Evolutionary conservation across 2,113 vertebrate species (phyloP), one percentile per base, ranked within the genome.

Genomic region (Nymphicus hollandicus): DNA sequence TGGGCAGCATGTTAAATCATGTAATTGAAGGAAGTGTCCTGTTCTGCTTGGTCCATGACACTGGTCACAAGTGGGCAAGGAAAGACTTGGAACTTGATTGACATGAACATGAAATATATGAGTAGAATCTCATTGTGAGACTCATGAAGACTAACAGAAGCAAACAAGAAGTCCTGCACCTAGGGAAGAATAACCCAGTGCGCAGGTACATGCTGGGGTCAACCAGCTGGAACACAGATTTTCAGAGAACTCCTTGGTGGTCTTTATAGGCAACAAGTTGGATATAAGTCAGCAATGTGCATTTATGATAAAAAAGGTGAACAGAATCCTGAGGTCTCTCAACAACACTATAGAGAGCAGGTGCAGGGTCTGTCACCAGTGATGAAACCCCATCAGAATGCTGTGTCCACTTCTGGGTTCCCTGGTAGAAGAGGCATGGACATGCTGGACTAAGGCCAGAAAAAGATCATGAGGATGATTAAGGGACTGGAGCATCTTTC

Each of bases 281-380:
- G 65, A 70, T 7, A 8, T 7, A 4, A 64, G 11, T 29, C 28
- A 77, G 13, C 0, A 2, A 55, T 19, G 18, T 17, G 7, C 9
- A 11, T 6, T 22, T 64, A 18, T 17, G 35, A 50, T 41, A 65
- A 37, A 64, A 39, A 29, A 56, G 12, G 29, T 17, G 25, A 56
- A 10, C 16, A 53, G 17, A 7, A 28, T 23, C 25, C 23, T 74
- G 11, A 0, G 0, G 3, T 56, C 29, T 50, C 17, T 63, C 63
- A 87, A 14, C 19, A 56, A 2, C 25, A 23, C 10, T 6, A 9
- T 0, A 43, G 29, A n/a, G 3, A 63, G 6, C 17, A 52, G 31
- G 7, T 23, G 3, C 10, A 47, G 19, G 5, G 7, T 27, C 15
- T 50, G 35, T 86, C 33, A 3, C 9, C 10, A 29, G 19, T 50